These are phyloP conservation scores for Torymus auratus DNA, from an alignment of 2,888 invertebrate species.

Conservation along the genomic window DNA sequence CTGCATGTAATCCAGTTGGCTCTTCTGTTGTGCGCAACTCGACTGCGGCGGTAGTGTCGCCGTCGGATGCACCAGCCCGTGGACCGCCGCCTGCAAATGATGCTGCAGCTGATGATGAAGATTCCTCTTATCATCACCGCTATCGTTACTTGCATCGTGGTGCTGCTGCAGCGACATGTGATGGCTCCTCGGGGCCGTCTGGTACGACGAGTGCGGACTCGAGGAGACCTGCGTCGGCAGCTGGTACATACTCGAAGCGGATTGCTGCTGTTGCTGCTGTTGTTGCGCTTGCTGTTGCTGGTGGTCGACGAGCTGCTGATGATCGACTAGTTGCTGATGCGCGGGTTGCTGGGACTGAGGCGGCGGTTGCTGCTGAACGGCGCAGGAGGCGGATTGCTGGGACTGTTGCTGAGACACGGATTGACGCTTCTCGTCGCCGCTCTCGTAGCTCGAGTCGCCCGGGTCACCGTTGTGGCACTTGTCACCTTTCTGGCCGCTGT, in stretches of 20 bases:
- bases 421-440: conserved; percentile 73
- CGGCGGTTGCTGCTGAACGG: conserved; percentile 63
- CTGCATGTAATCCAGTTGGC: conserved; percentile 75
- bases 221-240: conserved; percentile 71
- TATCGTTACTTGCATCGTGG: conserved; percentile 68
- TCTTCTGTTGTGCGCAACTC: conserved; percentile 75
- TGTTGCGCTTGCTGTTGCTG: conserved; percentile 62
- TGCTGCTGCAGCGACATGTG: conserved; percentile 66
- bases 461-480: conserved; percentile 70
- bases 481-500: conserved; percentile 73
- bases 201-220: conserved; percentile 74
- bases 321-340: conserved; percentile 65
- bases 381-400: conserved; percentile 63
- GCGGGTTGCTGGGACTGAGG: conserved; percentile 55
- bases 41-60: conserved; percentile 72
- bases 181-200: conserved; percentile 68
- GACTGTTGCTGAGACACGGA: conserved; percentile 61
- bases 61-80: conserved; percentile 73
- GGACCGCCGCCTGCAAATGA: conserved; percentile 66
- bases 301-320: conserved; percentile 68
- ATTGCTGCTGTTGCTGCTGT: conserved; percentile 70
- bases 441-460: conserved; percentile 74
- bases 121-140: conserved; percentile 74
- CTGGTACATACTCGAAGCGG: conserved; percentile 72
- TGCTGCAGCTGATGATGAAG: conserved; percentile 74